Evolutionary conservation across 2,888 invertebrate species (phyloP).

Genomic region (Oscheius sp.): DNA sequence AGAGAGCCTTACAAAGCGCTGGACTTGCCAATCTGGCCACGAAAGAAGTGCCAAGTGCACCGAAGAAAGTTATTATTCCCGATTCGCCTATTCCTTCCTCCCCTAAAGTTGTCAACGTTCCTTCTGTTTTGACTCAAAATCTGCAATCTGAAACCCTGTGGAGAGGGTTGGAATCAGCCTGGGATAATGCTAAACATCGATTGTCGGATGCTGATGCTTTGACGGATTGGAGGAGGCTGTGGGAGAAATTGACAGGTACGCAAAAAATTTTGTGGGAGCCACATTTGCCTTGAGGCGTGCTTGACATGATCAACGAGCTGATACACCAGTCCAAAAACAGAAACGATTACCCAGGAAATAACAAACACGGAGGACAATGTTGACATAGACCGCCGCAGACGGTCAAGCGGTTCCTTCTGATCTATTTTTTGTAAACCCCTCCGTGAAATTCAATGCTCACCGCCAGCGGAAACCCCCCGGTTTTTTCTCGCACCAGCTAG

Average conservation of each 20-base stretch:
- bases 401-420: neutral
- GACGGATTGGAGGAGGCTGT: slow-evolving; percentile 21
- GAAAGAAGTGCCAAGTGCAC: neutral
- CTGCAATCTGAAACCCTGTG: slow-evolving; percentile 17
- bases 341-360: slow-evolving; percentile 9
- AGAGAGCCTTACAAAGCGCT: slow-evolving; percentile 16
- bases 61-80: slow-evolving; percentile 2
- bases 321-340: neutral
- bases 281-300: no score
- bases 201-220: slow-evolving; percentile 1
- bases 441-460: slow-evolving; percentile 5
- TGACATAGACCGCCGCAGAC: slow-evolving; percentile 12
- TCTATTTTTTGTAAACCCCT: slow-evolving; percentile 5
- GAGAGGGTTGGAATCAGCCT: slow-evolving; percentile 9
- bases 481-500: neutral
- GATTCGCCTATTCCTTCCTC: neutral
- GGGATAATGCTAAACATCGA: slow-evolving; percentile 2
- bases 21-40: neutral
- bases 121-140: neutral
- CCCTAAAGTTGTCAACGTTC: neutral
- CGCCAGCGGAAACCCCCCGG: neutral
- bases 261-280: no score
- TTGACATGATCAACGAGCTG: no score
- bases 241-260: slow-evolving; percentile 35
- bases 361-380: slow-evolving; percentile 20